Evolutionary conservation across 2,888 invertebrate species (phyloP).

Genomic region (Diarsia brunnea): DNA sequence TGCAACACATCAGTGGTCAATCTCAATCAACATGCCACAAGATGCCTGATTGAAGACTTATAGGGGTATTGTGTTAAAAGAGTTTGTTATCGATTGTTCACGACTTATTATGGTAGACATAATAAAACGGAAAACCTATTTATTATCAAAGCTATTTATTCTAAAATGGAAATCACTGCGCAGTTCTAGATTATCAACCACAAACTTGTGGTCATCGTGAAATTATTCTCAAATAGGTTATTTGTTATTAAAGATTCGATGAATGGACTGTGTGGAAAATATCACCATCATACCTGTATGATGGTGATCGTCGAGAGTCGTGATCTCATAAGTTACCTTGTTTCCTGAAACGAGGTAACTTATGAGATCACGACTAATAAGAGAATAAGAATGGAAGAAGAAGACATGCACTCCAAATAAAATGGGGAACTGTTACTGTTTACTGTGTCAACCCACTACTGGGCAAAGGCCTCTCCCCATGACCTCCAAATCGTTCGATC

Average conservation of each 20-base stretch:
- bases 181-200: neutral
- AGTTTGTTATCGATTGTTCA: neutral
- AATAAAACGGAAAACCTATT: neutral
- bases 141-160: neutral
- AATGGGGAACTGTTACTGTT: neutral
- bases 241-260: neutral
- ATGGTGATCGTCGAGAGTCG: too few species aligned
- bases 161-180: slow-evolving; percentile 13
- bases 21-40: neutral
- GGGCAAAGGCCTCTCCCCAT: too few species aligned
- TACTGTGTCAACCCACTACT: too few species aligned
- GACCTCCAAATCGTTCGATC: too few species aligned
- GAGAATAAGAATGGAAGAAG: neutral
- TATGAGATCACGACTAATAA: neutral
- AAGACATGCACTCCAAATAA: neutral
- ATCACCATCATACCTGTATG: neutral
- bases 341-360: neutral
- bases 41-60: neutral
- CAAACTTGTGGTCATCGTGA: neutral
- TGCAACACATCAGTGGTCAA: neutral
- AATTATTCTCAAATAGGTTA: neutral
- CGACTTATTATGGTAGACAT: neutral
- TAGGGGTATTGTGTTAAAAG: neutral
- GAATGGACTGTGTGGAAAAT: neutral
- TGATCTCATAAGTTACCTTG: too few species aligned